Base-by-base conservation (phyloP, 2,113 vertebrate genomes). In the Gadus chalcogrammus region DNA sequence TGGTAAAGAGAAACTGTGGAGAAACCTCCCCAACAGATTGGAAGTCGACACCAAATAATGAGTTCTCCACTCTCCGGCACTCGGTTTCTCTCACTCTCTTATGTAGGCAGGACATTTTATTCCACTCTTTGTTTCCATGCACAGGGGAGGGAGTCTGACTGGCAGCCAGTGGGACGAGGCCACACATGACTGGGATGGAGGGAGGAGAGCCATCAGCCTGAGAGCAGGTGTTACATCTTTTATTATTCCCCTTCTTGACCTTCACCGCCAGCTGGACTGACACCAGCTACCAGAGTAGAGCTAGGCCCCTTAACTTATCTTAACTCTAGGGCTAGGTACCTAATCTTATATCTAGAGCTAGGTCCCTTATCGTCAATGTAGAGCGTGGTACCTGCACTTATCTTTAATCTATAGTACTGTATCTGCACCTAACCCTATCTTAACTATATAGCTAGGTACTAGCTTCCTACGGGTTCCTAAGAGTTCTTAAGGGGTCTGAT, bases 181-280 rank as follows among this genome's bases (percentile, higher is more conserved):
- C 61, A 82, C 87, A 63, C 65, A 85, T 85, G 82, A 90, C 83
- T 80, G 78, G 90, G 58, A 75, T 15, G 15, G n/a, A 48, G 56
- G 52, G 35, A 52, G 58, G 59, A 62, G 22, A 17, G 72, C 75
- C 42, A 65, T 22, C 17, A 16, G 13, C 1, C 58, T 63, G 73
- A 67, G 62, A 68, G 84, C 73, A 81, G 76, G 69, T 38, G 68
- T 79, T 85, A 79, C 79, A 84, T 70, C 77, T 84, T 76, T 70
- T 64, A 82, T 72, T 31, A 64, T 78, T 71, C 66, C 31, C 31
- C 31, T 31, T 48, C 24, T 1, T 72, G 70, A 82, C 82, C 76
- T 76, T 72, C 27, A 61, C 61, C 56, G 67, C 59, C 22, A 67
- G 42, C 42, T 48, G 2, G 31, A 5, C 31, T 31, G 31, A 31